Conservation (phyloP, 2,888 invertebrate genomes). For the Hybos culiciformis region DNA sequence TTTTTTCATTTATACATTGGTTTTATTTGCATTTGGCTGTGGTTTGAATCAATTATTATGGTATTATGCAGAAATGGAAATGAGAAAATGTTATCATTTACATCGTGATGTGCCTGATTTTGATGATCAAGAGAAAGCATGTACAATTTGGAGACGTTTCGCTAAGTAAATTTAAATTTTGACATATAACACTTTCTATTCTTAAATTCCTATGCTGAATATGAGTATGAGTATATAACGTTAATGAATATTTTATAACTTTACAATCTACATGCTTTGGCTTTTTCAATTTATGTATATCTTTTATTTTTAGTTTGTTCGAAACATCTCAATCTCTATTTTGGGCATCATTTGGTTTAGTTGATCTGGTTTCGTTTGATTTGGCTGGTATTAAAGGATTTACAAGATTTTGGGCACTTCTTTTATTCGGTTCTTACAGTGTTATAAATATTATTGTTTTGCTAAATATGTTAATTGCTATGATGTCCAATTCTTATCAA, state of each 20-base stretch:
- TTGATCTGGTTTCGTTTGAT: constrained; percentile 88
- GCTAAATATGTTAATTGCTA: constrained; percentile 95
- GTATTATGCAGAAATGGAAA: constrained; percentile 87
- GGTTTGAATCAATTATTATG: constrained; percentile 86
- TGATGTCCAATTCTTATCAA: constrained; percentile 99
- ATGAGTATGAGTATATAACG: background rate
- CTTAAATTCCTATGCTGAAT: background rate
- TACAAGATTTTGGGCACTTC: constrained; percentile 90
- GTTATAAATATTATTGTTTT: constrained; percentile 95
- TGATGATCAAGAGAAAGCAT: constrained; percentile 69
- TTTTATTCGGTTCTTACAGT: constrained; percentile 96
- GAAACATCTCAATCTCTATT: constrained; percentile 96
- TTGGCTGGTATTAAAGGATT: constrained; percentile 90
- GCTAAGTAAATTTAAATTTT: constrained; percentile 52
- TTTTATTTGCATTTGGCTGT: constrained; percentile 90
- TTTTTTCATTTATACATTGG: constrained; percentile 86
- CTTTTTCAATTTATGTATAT: background rate
- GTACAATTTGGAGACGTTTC: constrained; percentile 76
- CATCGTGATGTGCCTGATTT: constrained; percentile 65
- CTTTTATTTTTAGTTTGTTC: constrained; percentile 59
- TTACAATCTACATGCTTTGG: too few species aligned
- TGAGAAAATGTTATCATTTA: constrained; percentile 67
- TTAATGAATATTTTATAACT: background rate
- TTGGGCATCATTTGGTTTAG: constrained; percentile 95
- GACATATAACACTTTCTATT: background rate